These are phyloP conservation scores for Larimichthys polyactis DNA, from an alignment of 2,113 vertebrate genomes.

Conservation along the genomic window DNA sequence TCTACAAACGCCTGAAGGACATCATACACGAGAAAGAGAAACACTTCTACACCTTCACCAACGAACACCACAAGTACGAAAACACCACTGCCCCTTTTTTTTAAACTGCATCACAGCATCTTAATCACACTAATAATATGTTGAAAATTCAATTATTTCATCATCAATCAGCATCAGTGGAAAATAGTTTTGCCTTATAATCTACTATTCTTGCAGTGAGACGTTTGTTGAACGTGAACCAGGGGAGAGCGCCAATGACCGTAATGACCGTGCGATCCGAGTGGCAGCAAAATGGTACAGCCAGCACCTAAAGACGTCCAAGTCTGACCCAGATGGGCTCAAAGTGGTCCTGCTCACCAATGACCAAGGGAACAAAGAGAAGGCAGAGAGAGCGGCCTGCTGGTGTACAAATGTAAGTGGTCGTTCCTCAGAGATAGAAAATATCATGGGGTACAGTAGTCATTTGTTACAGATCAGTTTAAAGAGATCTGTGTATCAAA, in stretches of 20 bases:
- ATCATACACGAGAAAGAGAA: conserved; percentile 91
- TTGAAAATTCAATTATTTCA: not conserved
- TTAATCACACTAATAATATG: not conserved
- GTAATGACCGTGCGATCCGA: conserved; percentile 96
- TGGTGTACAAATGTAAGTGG: conserved; percentile 91
- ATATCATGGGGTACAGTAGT: not conserved
- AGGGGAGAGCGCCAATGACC: conserved; percentile 94
- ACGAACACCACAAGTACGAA: conserved; percentile 91
- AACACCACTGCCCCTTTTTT: not conserved
- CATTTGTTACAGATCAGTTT: not conserved
- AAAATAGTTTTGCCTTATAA: not conserved
- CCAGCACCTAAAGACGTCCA: conserved; percentile 86
- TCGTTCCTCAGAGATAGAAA: not conserved
- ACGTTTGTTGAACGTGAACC: conserved; percentile 92
- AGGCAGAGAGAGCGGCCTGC: conserved; percentile 88
- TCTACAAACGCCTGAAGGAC: conserved; percentile 95
- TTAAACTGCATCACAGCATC: not conserved
- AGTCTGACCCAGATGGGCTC: conserved; percentile 74
- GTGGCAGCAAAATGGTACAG: conserved; percentile 93
- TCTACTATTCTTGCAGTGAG: conserved; percentile 82
- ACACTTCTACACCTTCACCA: conserved; percentile 96
- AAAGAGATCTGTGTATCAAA: not conserved
- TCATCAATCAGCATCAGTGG: too few species aligned
- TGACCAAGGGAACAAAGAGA: conserved; percentile 92
- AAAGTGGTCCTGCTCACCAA: conserved; percentile 95